Evolutionary conservation across 2,113 vertebrate species (phyloP).

Genomic region (Amphilophus citrinellus): DNA sequence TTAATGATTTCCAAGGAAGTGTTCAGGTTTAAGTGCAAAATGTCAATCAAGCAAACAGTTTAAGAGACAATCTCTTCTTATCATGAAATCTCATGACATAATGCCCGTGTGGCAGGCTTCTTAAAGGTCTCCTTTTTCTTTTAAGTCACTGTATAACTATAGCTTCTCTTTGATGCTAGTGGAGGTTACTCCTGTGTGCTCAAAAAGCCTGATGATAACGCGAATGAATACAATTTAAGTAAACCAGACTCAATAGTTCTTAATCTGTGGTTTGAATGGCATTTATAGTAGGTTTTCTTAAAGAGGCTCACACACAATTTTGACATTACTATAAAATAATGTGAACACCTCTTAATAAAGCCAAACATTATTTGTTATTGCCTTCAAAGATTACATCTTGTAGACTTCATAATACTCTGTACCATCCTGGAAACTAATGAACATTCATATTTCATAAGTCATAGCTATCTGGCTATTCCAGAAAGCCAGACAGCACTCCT

Average conservation of each 20-base stretch:
- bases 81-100: constrained; percentile 23
- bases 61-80: not conserved
- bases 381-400: not conserved
- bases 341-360: not conserved
- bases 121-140: not conserved
- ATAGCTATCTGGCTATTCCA: not conserved
- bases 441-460: constrained; percentile 36
- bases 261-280: not conserved
- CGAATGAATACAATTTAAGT: not conserved
- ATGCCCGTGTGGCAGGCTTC: not conserved
- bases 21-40: not conserved
- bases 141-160: constrained; percentile 24
- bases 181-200: not conserved
- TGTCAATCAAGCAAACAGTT: not conserved
- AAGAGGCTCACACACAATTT: not conserved
- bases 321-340: not conserved
- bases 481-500: not conserved
- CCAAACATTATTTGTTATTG: not conserved
- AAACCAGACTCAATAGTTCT: not conserved
- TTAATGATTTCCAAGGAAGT: not conserved
- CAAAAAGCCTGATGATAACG: not conserved
- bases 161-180: not conserved
- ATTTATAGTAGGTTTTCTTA: not conserved
- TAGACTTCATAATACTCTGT: not conserved
- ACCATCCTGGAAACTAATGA: not conserved